phyloP scores from a whole-genome alignment of 2,113 vertebrate species.

The Cynopterus brachyotis region DNA sequence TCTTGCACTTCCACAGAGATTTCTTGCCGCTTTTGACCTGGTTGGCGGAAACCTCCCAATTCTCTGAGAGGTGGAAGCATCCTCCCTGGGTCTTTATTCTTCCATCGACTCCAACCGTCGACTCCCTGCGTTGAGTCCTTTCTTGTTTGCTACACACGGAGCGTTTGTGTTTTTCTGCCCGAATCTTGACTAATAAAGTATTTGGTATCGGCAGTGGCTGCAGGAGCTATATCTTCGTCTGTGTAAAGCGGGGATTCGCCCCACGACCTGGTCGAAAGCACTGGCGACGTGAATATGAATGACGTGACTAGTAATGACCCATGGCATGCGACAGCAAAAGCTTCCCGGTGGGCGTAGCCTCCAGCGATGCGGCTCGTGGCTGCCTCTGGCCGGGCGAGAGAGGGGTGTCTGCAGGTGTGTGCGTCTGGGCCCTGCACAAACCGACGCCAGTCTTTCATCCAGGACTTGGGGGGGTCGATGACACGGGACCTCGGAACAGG shows the following conservation, averaged over 20 bases:
- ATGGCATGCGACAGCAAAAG: not conserved
- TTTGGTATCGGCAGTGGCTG: not conserved
- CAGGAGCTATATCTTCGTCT: not conserved
- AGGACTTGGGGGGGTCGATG: not conserved
- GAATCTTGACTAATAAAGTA: not conserved
- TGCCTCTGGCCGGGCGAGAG: not conserved
- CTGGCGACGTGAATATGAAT: not conserved
- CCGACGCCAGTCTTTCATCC: not conserved
- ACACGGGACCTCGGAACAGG: not conserved
- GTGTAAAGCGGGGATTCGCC: not conserved
- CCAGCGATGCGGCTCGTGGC: not conserved
- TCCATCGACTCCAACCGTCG: not conserved
- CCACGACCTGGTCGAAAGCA: not conserved
- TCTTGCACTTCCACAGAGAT: not conserved
- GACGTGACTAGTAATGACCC: not conserved
- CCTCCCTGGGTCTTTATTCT: not conserved
- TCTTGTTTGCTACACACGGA: not conserved
- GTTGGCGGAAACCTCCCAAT: not conserved
- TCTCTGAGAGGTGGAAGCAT: not conserved
- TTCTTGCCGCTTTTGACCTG: slow-evolving; percentile 8
- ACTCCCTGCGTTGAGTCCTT: not conserved
- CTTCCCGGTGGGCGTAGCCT: not conserved
- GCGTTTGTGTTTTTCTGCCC: not conserved
- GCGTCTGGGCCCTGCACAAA: not conserved
- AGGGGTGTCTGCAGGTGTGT: too few relatives aligned